Base-by-base conservation (phyloP, 2,797 vertebrate genomes). In the Pteropus rufus region DNA sequence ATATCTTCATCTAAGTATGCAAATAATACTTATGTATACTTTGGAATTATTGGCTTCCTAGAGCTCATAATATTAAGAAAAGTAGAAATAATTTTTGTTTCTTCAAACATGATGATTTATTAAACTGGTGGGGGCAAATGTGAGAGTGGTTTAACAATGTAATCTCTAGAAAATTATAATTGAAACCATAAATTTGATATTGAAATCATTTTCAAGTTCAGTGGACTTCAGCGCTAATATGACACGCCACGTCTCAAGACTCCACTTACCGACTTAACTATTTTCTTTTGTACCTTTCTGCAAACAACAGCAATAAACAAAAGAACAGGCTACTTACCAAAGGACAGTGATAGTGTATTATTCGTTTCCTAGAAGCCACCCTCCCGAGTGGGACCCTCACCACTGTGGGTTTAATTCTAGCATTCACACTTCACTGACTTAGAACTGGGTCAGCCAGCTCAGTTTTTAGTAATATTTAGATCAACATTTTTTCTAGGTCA, bases 21-120 rank as follows among this genome's bases (percentile, higher is more conserved):
- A 94, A 93, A 82, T 93, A 77, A 77, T 91, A 85, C 29, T 87
- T 86, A 7, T 85, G 26, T 75, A 36, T 91, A 72, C 77, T 91
- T 98, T 60, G 29, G 44, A 94, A 91, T 64, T 83, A 81, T n/a
- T 89, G 73, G 46, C 64, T 94, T 97, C 75, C 65, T 94, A 24
- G 44, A 73, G 34, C 77, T 93, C 36, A 67, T 92, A 83, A 81
- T 79, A 46, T 70, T 79, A 75, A 69, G 65, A 88, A 93, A 95
- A 91, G 36, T 64, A 58, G 24, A 69, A 91, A 72, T 56, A 44
- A 31, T 95, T 93, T 82, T 82, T 77, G 36, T 72, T 94, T 96
- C 72, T 88, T 94, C 49, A 93, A 92, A 54, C 26, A 83, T 64
- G 75, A 12, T 93, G 36, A 46, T 60, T 64, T 93, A 72, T 80